phyloP scores from a whole-genome alignment of 1,140 invertebrate species.

The Drosophila jambulina region DNA sequence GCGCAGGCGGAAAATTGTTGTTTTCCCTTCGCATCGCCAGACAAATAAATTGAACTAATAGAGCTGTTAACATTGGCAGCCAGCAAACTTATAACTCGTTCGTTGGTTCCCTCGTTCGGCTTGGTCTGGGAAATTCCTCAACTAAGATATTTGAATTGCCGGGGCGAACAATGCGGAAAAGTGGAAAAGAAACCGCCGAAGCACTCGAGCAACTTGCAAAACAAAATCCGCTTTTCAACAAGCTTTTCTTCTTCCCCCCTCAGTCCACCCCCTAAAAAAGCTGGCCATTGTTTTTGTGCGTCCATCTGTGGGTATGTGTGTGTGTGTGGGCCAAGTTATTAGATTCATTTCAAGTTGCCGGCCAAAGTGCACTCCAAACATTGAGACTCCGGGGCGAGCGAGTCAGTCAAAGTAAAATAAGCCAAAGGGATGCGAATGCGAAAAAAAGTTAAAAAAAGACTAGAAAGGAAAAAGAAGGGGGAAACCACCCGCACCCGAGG shows the following conservation, averaged over 20 bases:
- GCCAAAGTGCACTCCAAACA: conserved; percentile 80
- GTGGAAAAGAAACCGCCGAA: conserved; percentile 63
- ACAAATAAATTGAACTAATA: conserved; percentile 84
- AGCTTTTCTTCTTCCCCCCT: conserved; percentile 9
- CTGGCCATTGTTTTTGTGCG: conserved; percentile 49
- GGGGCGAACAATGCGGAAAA: conserved; percentile 62
- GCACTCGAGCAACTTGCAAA: conserved; percentile 69
- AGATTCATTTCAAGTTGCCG: conserved; percentile 81
- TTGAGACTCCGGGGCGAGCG: conserved; percentile 42
- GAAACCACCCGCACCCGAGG: conserved; percentile 7
- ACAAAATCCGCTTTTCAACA: conserved; percentile 68
- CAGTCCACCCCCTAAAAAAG: not conserved
- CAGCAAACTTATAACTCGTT: conserved; percentile 65
- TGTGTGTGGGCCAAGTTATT: conserved; percentile 69
- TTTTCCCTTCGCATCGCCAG: conserved; percentile 44
- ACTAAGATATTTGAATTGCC: conserved; percentile 79
- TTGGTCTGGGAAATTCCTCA: conserved; percentile 52
- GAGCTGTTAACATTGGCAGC: conserved; percentile 77
- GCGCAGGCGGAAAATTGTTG: conserved; percentile 48
- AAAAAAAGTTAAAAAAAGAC: conserved; percentile 34
- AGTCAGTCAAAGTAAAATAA: conserved; percentile 78
- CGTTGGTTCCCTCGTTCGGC: not conserved
- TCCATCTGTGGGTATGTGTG: conserved; percentile 13
- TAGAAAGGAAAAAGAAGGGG: not conserved
- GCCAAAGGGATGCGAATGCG: conserved; percentile 46